phyloP scores from a whole-genome alignment of 1,140 invertebrate species.

The Parasteatoda tepidariorum region DNA sequence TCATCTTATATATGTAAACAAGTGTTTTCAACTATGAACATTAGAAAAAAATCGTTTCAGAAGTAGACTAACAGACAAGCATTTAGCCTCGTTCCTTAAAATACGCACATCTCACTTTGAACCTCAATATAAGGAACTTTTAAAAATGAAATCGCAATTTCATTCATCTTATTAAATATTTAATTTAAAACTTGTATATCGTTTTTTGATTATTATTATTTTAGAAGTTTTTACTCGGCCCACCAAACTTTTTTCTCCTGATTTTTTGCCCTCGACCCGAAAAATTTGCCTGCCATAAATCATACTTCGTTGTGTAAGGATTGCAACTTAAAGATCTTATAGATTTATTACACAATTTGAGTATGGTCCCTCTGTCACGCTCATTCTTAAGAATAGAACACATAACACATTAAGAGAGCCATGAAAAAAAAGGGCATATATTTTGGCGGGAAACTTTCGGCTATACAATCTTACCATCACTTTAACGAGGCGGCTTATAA shows the following conservation, averaged over 20 bases:
- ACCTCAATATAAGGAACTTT: too few relatives aligned
- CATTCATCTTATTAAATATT: too few relatives aligned
- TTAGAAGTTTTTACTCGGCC: too few relatives aligned
- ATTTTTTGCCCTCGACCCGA: background rate
- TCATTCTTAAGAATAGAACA: background rate
- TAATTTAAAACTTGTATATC: too few relatives aligned
- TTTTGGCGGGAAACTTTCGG: background rate
- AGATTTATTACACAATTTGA: background rate
- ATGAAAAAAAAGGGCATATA: background rate
- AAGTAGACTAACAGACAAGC: too few relatives aligned
- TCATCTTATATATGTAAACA: too few relatives aligned
- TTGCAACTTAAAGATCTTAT: background rate
- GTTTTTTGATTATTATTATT: too few relatives aligned
- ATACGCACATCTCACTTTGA: too few relatives aligned
- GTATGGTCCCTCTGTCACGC: background rate
- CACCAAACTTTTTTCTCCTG: background rate
- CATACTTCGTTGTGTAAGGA: background rate
- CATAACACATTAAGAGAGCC: background rate
- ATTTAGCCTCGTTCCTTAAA: too few relatives aligned
- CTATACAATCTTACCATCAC: background rate
- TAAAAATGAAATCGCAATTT: too few relatives aligned
- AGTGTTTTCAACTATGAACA: too few relatives aligned
- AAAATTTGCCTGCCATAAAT: background rate
- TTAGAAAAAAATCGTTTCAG: too few relatives aligned
- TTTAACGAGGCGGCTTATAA: background rate